Evolutionary conservation across 2,113 vertebrate species (phyloP).

Genomic region (Ploceus nigricollis): DNA sequence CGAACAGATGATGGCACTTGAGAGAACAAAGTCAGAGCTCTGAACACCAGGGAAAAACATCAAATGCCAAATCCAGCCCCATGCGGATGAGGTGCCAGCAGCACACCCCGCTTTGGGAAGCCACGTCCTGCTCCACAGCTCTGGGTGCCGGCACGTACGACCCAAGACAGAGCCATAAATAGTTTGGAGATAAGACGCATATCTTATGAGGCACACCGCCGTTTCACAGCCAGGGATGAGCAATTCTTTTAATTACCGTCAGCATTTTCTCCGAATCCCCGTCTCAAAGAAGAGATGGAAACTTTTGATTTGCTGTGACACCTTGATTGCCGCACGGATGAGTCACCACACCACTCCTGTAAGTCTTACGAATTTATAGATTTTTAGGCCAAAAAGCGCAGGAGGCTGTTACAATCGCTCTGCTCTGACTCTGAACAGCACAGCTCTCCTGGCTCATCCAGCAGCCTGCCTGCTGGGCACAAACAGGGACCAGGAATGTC

Average conservation of each 20-base stretch:
- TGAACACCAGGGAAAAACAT: background rate
- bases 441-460: background rate
- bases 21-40: background rate
- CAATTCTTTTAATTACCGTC: conserved; percentile 41
- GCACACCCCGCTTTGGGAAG: accelerated
- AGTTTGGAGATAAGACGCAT: background rate
- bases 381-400: conserved; percentile 10
- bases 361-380: background rate
- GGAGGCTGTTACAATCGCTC: background rate
- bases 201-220: background rate
- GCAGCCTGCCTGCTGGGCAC: background rate
- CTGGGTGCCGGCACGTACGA: background rate
- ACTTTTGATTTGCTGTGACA: conserved; percentile 56
- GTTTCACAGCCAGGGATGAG: conserved; percentile 5
- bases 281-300: conserved; percentile 11
- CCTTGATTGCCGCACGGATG: conserved; percentile 22
- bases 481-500: background rate
- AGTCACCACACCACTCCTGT: background rate
- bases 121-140: background rate
- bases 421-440: background rate
- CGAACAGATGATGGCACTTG: background rate
- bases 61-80: background rate
- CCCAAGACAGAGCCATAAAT: background rate
- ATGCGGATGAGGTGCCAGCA: accelerated
- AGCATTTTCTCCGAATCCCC: background rate